Evolutionary conservation across 2,113 vertebrate genomes (phyloP).

Genomic region (Ameiurus melas): DNA sequence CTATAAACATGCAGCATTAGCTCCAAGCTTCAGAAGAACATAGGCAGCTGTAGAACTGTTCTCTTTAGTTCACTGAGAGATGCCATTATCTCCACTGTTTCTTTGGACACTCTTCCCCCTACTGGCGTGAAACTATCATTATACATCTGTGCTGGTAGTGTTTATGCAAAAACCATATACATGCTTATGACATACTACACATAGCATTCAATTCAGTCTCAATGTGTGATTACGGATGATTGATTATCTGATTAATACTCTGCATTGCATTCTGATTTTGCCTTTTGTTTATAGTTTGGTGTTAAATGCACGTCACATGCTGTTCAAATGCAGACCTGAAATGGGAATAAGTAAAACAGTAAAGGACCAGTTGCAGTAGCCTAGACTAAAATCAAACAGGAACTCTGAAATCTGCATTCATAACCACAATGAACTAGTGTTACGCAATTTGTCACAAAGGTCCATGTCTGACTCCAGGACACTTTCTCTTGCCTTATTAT

Average conservation of each 20-base stretch:
- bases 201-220: background rate
- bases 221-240: background rate
- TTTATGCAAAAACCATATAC: conserved; percentile 60
- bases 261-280: background rate
- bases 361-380: background rate
- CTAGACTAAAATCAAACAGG: background rate
- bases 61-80: conserved; percentile 52
- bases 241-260: background rate
- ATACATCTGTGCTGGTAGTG: conserved; percentile 54
- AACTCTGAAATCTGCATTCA: background rate
- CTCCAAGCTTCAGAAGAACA: conserved; percentile 18
- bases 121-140: conserved; percentile 69
- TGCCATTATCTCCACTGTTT: conserved; percentile 61
- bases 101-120: conserved; percentile 78
- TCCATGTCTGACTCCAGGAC: background rate
- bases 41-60: conserved; percentile 22
- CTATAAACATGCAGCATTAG: conserved; percentile 7
- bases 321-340: background rate
- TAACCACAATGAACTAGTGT: background rate
- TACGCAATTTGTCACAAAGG: background rate
- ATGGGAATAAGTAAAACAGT: background rate
- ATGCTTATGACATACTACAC: background rate
- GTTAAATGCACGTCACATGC: background rate
- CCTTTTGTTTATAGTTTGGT: background rate
- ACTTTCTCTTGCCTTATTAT: background rate